Conservation (phyloP, 2,888 invertebrate genomes). For the Cheilosia urbana region DNA sequence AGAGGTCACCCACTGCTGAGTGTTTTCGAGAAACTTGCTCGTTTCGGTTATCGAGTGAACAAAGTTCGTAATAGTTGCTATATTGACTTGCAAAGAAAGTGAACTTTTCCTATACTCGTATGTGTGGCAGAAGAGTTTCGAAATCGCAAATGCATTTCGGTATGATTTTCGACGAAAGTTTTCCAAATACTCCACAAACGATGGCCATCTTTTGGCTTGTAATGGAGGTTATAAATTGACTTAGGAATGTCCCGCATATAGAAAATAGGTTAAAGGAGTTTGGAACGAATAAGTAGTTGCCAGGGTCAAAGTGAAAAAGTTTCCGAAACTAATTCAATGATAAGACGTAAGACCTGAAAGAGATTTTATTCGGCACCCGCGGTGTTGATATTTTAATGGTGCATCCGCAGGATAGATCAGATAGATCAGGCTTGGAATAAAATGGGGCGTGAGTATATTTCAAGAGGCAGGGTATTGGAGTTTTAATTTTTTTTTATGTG, state of each 20-base stretch:
- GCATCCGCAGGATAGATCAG: too few relatives aligned
- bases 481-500: too few relatives aligned
- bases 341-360: too few relatives aligned
- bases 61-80: slow-evolving; percentile 68
- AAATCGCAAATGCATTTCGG: slow-evolving; percentile 15
- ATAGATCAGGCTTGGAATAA: too few relatives aligned
- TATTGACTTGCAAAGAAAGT: slow-evolving; percentile 60
- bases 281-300: slow-evolving; percentile 45
- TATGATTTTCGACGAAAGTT: slow-evolving; percentile 9
- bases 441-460: too few relatives aligned
- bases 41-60: slow-evolving; percentile 25
- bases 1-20: neutral
- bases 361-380: too few relatives aligned
- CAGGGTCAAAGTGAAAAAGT: slow-evolving; percentile 40
- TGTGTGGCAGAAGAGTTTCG: neutral
- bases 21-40: slow-evolving; percentile 13
- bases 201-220: neutral
- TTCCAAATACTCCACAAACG: slow-evolving; percentile 16
- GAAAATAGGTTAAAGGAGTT: slow-evolving; percentile 21
- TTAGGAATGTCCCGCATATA: neutral
- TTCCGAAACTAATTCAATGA: too few relatives aligned
- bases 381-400: too few relatives aligned
- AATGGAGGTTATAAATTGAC: slow-evolving; percentile 27
- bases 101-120: slow-evolving; percentile 28
- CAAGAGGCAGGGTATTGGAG: too few relatives aligned